Evolutionary conservation across 2,113 vertebrate genomes (phyloP).

Genomic region (Tachysurus fulvidraco): DNA sequence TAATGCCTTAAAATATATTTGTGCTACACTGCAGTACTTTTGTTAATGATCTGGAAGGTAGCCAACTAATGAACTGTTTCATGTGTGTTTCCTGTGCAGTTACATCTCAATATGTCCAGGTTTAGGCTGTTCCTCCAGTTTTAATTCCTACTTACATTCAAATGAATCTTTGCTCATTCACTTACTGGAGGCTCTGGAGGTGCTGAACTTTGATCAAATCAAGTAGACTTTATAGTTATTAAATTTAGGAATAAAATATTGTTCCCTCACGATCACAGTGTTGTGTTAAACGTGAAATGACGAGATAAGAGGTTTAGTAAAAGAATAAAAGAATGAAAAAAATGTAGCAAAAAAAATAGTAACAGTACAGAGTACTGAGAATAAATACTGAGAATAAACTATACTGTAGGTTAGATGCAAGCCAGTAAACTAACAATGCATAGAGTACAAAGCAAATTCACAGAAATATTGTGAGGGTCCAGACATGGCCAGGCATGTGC

Average conservation of each 20-base stretch:
- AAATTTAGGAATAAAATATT: not conserved
- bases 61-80: not conserved
- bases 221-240: not conserved
- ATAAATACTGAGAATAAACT: not conserved
- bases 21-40: not conserved
- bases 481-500: not conserved
- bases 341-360: too few species aligned
- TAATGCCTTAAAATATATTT: not conserved
- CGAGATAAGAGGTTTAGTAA: not conserved
- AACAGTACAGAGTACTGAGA: not conserved
- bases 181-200: constrained; percentile 2
- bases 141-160: not conserved
- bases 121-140: not conserved
- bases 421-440: not conserved
- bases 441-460: not conserved
- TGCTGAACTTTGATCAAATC: not conserved
- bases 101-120: not conserved
- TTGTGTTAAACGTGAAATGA: not conserved
- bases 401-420: not conserved
- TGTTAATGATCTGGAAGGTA: not conserved
- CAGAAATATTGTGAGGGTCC: not conserved
- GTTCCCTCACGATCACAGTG: not conserved
- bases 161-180: not conserved
- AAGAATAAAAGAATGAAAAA: not conserved
- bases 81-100: not conserved